These are phyloP conservation scores for Nomada fucata DNA, from an alignment of 2,888 invertebrate species.

Conservation along the genomic window DNA sequence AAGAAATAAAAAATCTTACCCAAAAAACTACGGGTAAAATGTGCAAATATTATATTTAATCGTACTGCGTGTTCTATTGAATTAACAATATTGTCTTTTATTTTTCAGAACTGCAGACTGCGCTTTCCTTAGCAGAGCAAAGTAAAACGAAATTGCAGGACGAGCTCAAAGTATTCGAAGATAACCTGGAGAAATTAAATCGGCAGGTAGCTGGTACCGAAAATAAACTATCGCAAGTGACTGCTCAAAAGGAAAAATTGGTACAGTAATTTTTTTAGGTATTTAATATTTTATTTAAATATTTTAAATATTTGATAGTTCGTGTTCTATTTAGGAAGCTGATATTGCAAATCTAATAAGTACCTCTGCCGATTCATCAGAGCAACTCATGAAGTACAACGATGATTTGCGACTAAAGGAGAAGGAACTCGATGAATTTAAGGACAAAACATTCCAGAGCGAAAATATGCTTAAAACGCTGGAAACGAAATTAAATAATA, in stretches of 20 bases:
- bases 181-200: conserved; percentile 84
- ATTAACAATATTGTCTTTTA: background rate
- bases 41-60: background rate
- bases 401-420: conserved; percentile 81
- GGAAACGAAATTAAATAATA: conserved; percentile 70
- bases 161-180: conserved; percentile 76
- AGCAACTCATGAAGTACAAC: conserved; percentile 82
- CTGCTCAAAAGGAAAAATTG: conserved; percentile 86
- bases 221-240: conserved; percentile 86
- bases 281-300: background rate
- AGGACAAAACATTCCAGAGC: conserved; percentile 62
- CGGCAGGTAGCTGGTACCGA: conserved; percentile 86
- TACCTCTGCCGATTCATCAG: conserved; percentile 86
- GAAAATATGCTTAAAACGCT: conserved; percentile 71
- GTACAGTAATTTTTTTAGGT: conserved; percentile 65
- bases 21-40: conserved; percentile 77
- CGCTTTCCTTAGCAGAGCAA: conserved; percentile 77
- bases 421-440: conserved; percentile 78
- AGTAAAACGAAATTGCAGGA: conserved; percentile 79
- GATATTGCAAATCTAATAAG: conserved; percentile 87
- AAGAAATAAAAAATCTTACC: conserved; percentile 78
- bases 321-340: conserved; percentile 82
- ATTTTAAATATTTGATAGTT: background rate
- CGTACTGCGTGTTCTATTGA: background rate
- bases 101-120: conserved; percentile 78